Conservation (phyloP, 2,888 invertebrate genomes). For the Meghimatium bilineatum region DNA sequence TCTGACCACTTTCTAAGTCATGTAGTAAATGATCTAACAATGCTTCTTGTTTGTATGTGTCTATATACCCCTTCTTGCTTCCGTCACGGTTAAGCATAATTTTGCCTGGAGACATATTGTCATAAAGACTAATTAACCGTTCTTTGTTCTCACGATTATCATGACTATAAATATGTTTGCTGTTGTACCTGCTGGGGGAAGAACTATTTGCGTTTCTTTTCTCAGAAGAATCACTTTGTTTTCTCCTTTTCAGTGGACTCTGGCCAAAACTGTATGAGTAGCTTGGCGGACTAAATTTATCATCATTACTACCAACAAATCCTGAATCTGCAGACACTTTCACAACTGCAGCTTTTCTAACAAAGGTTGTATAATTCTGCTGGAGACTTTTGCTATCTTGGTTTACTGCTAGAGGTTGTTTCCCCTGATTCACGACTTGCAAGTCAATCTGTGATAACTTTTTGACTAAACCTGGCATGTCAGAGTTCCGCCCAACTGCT, state of each 20-base stretch:
- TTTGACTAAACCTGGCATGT: neutral
- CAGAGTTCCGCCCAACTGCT: neutral
- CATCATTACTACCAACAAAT: constrained; percentile 36
- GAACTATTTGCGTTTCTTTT: neutral
- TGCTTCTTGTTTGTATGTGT: neutral
- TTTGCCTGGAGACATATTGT: constrained; percentile 45
- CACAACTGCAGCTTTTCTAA: neutral
- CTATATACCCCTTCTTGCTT: neutral
- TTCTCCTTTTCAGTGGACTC: constrained; percentile 7
- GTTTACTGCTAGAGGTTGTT: neutral
- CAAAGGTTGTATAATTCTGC: neutral
- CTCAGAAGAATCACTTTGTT: neutral
- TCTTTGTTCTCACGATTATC: neutral
- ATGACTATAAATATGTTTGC: neutral
- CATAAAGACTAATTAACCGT: constrained; percentile 45
- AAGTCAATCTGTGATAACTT: neutral
- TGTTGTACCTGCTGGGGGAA: neutral
- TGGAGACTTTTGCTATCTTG: neutral
- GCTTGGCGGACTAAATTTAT: constrained; percentile 40
- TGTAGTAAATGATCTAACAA: neutral
- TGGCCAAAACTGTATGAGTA: neutral
- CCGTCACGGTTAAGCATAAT: neutral
- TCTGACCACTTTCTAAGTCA: neutral
- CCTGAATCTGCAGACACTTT: constrained; percentile 41
- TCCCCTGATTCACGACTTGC: neutral